phyloP scores from a whole-genome alignment of 2,888 invertebrate species.

The Caenorhabditis doughertyi region DNA sequence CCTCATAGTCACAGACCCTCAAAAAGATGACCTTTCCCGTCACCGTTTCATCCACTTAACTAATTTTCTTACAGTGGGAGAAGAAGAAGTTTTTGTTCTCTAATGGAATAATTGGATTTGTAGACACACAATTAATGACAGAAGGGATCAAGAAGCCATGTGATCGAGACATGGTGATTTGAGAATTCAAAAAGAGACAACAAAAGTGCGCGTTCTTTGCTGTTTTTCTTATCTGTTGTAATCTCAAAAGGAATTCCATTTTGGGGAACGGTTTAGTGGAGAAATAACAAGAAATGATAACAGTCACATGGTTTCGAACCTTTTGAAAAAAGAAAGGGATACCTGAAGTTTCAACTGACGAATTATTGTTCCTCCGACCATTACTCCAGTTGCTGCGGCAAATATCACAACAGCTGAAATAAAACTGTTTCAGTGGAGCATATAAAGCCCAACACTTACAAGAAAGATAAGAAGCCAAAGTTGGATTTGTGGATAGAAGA shows the following conservation, averaged over 20 bases:
- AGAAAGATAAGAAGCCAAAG: slow-evolving; percentile 79
- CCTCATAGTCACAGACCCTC: slow-evolving; percentile 5
- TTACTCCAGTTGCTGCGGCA: slow-evolving; percentile 82
- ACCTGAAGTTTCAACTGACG: slow-evolving; percentile 80
- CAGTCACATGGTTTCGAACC: slow-evolving; percentile 2
- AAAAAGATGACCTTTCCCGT: slow-evolving; percentile 18
- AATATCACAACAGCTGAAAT: slow-evolving; percentile 81
- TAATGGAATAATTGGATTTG: slow-evolving; percentile 63
- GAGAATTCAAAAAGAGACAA: slow-evolving; percentile 16
- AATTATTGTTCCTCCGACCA: slow-evolving; percentile 81
- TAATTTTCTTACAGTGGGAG: slow-evolving; percentile 19
- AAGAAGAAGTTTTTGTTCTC: slow-evolving; percentile 44
- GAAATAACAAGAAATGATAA: neutral
- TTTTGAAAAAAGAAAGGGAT: neutral
- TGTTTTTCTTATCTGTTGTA: neutral
- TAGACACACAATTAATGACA: slow-evolving; percentile 21
- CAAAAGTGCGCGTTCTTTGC: slow-evolving; percentile 21
- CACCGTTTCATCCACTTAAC: slow-evolving; percentile 25
- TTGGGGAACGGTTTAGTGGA: slow-evolving; percentile 9
- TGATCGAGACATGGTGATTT: slow-evolving; percentile 32
- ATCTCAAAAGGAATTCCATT: neutral
- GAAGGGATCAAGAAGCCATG: slow-evolving; percentile 50
- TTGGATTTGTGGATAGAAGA: slow-evolving; percentile 80
- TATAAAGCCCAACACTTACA: slow-evolving; percentile 71
- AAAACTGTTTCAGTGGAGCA: neutral